phyloP scores from a whole-genome alignment of 2,888 invertebrate species.

The Polyommatus iphigenia region DNA sequence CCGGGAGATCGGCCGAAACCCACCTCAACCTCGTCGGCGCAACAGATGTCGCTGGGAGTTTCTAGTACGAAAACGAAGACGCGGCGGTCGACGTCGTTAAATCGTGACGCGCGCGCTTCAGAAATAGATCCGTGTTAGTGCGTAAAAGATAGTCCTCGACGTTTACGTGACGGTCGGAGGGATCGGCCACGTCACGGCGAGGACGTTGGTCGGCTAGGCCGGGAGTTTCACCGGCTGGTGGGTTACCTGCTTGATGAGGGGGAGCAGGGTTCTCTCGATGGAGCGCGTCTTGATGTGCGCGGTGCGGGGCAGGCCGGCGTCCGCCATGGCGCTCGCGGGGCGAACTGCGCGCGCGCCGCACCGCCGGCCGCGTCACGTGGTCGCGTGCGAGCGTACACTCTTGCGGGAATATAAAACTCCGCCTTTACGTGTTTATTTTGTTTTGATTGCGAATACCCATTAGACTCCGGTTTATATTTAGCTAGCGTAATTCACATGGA shows the following conservation, averaged over 20 bases:
- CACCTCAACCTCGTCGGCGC: slow-evolving; percentile 56
- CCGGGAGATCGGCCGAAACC: background rate
- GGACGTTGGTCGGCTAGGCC: slow-evolving; percentile 37
- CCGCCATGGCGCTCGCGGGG: slow-evolving; percentile 81
- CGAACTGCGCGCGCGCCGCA: slow-evolving; percentile 69
- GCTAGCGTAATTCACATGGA: slow-evolving; percentile 7
- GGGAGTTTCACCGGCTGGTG: slow-evolving; percentile 47
- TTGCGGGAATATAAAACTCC: slow-evolving; percentile 63
- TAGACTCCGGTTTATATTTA: slow-evolving; percentile 42
- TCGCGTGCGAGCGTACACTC: slow-evolving; percentile 57
- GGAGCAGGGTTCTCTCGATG: slow-evolving; percentile 95
- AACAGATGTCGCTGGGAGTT: slow-evolving; percentile 74
- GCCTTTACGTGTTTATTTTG: slow-evolving; percentile 60
- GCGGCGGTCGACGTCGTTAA: slow-evolving; percentile 49
- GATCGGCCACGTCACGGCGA: slow-evolving; percentile 39
- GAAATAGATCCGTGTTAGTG: slow-evolving; percentile 66
- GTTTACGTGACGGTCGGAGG: background rate
- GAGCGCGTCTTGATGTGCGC: slow-evolving; percentile 95
- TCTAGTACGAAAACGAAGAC: slow-evolving; percentile 56
- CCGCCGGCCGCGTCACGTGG: slow-evolving; percentile 51
- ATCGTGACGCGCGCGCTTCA: slow-evolving; percentile 55
- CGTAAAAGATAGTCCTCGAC: slow-evolving; percentile 65
- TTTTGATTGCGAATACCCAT: slow-evolving; percentile 61
- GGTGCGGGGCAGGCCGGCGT: slow-evolving; percentile 80
- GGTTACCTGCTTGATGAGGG: slow-evolving; percentile 94